Base-by-base conservation (phyloP, 2,113 vertebrate genomes). In the Acanthisitta chloris region DNA sequence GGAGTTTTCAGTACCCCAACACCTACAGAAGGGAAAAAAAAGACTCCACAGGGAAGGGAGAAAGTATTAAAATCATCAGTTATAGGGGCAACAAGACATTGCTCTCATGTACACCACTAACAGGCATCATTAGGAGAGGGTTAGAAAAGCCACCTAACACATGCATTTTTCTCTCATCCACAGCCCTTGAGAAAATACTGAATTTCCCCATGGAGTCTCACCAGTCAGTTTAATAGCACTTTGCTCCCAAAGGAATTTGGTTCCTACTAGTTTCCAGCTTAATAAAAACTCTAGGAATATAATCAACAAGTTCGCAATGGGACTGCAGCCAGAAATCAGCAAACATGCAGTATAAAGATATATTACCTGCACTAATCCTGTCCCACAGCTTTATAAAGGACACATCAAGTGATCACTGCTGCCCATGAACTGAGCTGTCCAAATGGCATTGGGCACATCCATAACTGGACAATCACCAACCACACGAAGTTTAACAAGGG, bases 21-120 rank as follows among this genome's bases (percentile, higher is more conserved):
- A 72, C 36, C 67, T 81, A 72, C 14, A 64, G 17, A 59, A n/a
- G 9, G 1, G 5, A 42, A 21, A 45, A 67, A 54, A 59, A 71
- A 34, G 24, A 52, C 46, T 74, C 61, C 46, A 65, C 3, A 38
- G 45, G 45, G 49, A 96, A 81, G 42, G 34, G 93, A 58, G 48
- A 81, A 81, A 78, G 7, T 82, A 92, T 91, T 80, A 88, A 94
- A 90, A 81, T 77, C 34, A 94, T 83, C 45, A 83, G 15, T 88
- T 88, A 88, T 3, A 70, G 34, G 16, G 94, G 24, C 28, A 92
- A 80, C 29, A 90, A 85, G 81, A 83, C 61, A 81, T 2, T 80
- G 42, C 42, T 77, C 6, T 86, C 49, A 66, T 19, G 25, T 24
- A 72, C 10, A 12, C 16, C 33, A 67, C 38, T 33, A 83, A 5